A percentile compares a stretch with the other conserved stretches of the same genome.
phyloP scores from a whole-genome alignment of 2,113 vertebrate species.

The Urocolius indicus region DNA sequence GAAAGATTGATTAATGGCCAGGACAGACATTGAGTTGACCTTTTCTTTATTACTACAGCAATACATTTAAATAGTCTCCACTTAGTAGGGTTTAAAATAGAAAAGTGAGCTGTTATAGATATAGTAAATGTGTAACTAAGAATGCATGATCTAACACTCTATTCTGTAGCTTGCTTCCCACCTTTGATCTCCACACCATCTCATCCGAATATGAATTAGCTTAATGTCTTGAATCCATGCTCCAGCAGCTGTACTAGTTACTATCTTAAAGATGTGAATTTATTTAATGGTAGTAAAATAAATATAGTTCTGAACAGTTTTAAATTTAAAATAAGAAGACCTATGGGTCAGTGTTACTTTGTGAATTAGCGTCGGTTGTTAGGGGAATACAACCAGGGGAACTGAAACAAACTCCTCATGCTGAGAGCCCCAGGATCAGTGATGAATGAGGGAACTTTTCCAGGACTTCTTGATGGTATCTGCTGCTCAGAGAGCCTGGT shows the following conservation, averaged over 20 bases:
- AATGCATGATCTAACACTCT: neutral
- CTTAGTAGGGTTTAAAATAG: conserved; percentile 53
- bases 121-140: conserved; percentile 47
- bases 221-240: conserved; percentile 1
- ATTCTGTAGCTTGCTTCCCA: neutral
- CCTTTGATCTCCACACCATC: neutral
- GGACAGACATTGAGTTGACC: conserved; percentile 66
- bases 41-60: conserved; percentile 63
- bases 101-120: conserved; percentile 43
- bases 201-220: conserved; percentile 8
- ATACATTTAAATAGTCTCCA: conserved; percentile 59
- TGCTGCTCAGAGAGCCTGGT: neutral
- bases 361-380: neutral
- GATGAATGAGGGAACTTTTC: neutral
- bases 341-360: neutral
- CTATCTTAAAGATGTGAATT: neutral
- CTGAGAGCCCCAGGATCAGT: neutral
- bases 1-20: conserved; percentile 72
- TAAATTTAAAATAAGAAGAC: neutral
- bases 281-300: neutral
- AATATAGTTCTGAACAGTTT: neutral
- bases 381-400: neutral
- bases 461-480: neutral
- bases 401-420: neutral
- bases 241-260: neutral